Base-by-base conservation (phyloP, 2,888 invertebrate genomes). In the Temnothorax rugatulus region DNA sequence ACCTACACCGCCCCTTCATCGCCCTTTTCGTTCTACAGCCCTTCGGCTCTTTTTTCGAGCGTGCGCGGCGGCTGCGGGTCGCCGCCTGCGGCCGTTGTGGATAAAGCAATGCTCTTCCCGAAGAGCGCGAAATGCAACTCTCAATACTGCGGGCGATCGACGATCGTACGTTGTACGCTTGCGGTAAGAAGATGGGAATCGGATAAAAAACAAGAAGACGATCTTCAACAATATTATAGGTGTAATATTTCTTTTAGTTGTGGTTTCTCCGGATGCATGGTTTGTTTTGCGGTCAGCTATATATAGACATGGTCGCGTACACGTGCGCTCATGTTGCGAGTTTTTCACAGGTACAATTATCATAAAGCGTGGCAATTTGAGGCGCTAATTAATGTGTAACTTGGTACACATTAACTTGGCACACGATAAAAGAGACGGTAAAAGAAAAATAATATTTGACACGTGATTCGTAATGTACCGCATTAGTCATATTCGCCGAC, bases 81-180 rank as follows among this genome's bases (percentile, higher is more conserved):
- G 71, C 66, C 75, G 84, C 50, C 77, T 66, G 57, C 57, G 68
- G 81, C 83, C 61, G 63, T 73, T 63, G 73, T 77, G 82, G 57
- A 61, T 84, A 71, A 59, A 57, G 44, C 61, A 47, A 75, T 52
- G 79, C 79, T 86, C 66, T 86, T 61, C 44, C 29, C 50, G 83
- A 83, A 75, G 79, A 75, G 79, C 86, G 74, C 64, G 84, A 84
- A 79, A 82, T 59, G 64, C 77, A 52, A 76, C 59, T 82, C 66
- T 81, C 59, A 15, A 83, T 74, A 69, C 52, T 66, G 75, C 61
- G 68, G 59, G 66, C 61, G 57, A 84, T 81, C 73, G 59, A 81
- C 66, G 59, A 13, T 21, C 63, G 29, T 21, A 18, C 18, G 21
- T 38, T 50, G 71, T 11, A 13, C 47, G 59, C 71, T 71, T 71